Evolutionary conservation across 2,113 vertebrate species (phyloP).

Genomic region (Phyllostomus hastatus): DNA sequence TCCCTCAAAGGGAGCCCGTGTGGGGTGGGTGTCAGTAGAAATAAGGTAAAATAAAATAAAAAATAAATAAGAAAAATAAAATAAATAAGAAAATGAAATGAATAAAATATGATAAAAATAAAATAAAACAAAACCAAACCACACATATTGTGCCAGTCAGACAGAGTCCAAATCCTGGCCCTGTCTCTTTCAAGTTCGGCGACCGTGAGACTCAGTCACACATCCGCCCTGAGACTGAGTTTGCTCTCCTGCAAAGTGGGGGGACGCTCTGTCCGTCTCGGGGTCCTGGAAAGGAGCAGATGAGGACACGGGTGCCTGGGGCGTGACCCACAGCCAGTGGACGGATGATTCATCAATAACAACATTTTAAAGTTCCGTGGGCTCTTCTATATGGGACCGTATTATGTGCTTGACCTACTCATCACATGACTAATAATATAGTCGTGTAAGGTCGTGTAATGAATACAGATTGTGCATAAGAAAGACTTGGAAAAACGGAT

Average conservation of each 20-base stretch:
- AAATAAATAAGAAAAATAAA: no score
- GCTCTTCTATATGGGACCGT: not conserved
- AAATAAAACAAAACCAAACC: not conserved
- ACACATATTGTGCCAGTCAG: not conserved
- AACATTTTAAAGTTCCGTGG: not conserved
- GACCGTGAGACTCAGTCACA: not conserved
- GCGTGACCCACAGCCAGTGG: accelerated
- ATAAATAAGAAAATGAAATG: no score
- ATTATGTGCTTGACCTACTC: not conserved
- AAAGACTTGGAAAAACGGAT: not conserved
- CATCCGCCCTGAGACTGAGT: not conserved
- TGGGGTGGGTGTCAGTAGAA: not conserved
- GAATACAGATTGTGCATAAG: not conserved
- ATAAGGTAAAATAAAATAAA: not conserved
- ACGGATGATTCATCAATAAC: not conserved
- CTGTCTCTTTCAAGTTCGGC: not conserved
- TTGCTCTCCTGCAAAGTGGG: not conserved
- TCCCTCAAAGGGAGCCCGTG: not conserved
- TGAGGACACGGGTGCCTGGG: not conserved
- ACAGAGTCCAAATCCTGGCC: not conserved
- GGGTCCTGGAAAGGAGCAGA: not conserved
- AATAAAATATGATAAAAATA: no score
- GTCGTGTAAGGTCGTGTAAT: not conserved
- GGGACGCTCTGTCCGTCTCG: accelerated
- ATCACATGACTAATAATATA: not conserved